Percentiles rank a stretch among this genome's conserved stretches.
phyloP scores from a whole-genome alignment of 2,797 vertebrate genomes.

The Spea hammondii region DNA sequence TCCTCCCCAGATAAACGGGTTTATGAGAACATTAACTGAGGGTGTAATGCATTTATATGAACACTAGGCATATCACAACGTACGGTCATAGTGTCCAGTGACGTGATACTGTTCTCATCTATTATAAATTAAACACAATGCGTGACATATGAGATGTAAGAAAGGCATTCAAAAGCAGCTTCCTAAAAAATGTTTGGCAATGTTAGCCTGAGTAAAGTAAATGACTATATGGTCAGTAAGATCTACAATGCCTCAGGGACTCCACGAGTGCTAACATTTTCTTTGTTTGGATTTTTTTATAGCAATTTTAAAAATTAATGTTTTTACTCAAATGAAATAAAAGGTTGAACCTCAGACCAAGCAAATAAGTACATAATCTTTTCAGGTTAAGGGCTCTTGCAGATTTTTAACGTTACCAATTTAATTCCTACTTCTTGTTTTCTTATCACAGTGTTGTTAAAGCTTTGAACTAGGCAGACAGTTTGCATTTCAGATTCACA shows the following conservation, averaged over 20 bases:
- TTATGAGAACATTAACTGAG: background rate
- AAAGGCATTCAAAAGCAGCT: background rate
- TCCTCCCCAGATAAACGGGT: background rate
- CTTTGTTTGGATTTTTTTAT: too few relatives aligned
- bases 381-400: background rate
- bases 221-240: background rate
- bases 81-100: background rate
- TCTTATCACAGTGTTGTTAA: background rate
- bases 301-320: too few relatives aligned
- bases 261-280: background rate
- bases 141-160: constrained; percentile 6
- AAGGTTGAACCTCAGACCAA: too few relatives aligned
- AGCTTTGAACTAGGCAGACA: background rate
- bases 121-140: background rate
- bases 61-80: too few relatives aligned
- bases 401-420: background rate
- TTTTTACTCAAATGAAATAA: too few relatives aligned
- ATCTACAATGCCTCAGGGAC: constrained; percentile 14
- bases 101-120: background rate
- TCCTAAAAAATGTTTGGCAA: background rate
- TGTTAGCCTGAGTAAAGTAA: too few relatives aligned
- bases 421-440: too few relatives aligned
- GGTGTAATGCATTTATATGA: background rate
- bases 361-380: too few relatives aligned
- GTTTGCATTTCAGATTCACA: background rate